Conservation (phyloP, 64 coral and sea anemone genomes). For the Montipora efflorescens region DNA sequence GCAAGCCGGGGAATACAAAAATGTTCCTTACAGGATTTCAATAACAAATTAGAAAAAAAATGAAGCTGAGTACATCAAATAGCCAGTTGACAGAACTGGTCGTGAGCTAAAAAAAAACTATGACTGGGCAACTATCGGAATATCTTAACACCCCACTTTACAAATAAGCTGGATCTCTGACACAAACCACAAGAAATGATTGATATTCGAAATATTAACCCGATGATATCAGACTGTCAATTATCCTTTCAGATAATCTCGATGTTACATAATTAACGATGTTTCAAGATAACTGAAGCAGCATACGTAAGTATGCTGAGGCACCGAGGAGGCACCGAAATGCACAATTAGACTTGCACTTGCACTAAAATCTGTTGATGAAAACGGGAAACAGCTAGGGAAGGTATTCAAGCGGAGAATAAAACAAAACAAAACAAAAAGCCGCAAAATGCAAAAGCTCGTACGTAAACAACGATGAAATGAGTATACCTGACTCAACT, state of each 20-base stretch:
- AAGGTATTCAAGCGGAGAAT: background rate
- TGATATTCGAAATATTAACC: background rate
- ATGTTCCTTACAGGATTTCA: background rate
- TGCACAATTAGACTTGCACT: background rate
- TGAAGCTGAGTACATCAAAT: no score
- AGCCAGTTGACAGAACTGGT: no score
- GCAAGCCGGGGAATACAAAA: background rate
- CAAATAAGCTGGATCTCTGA: background rate
- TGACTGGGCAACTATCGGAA: background rate
- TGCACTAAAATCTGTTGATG: background rate
- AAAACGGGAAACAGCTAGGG: background rate
- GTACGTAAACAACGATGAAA: background rate
- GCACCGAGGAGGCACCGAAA: no score
- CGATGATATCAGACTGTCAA: background rate
- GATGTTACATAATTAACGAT: no score
- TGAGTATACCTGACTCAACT: no score
- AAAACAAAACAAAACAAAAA: background rate
- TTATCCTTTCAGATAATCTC: background rate
- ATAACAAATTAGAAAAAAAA: background rate
- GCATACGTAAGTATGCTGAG: no score
- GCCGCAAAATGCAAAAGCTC: background rate
- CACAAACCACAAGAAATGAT: background rate
- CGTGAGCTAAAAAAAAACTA: background rate
- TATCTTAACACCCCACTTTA: no score
- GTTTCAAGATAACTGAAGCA: no score